Conservation (phyloP, 2,888 invertebrate species). For the Cenopis cana region DNA sequence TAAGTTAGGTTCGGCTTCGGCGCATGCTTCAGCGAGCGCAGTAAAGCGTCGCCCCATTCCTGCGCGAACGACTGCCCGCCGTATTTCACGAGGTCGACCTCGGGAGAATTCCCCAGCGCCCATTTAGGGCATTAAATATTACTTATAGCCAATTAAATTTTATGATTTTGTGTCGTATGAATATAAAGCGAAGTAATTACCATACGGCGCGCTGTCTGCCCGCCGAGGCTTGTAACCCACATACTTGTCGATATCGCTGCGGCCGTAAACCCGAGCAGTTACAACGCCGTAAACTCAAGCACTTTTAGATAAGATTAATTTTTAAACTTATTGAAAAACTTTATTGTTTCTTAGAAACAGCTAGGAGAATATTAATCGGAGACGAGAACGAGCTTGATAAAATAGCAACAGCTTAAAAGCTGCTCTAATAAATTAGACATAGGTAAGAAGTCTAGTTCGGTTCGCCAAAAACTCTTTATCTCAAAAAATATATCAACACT, state of each 20-base stretch:
- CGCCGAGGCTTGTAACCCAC: background rate
- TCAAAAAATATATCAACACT: no score
- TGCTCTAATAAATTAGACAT: no score
- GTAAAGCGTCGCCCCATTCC: background rate
- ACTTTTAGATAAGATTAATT: background rate
- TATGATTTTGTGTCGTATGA: slow-evolving; percentile 30
- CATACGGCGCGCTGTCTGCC: slow-evolving; percentile 4
- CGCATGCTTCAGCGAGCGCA: slow-evolving; percentile 6
- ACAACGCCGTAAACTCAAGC: background rate
- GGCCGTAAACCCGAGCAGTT: background rate
- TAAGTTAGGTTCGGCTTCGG: background rate
- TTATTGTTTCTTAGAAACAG: no score
- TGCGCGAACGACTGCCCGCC: slow-evolving; percentile 6
- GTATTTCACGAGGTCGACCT: slow-evolving; percentile 8
- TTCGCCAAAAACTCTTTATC: no score
- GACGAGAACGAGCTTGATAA: no score
- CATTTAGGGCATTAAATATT: slow-evolving; percentile 31
- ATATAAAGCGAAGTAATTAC: slow-evolving; percentile 7
- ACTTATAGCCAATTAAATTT: slow-evolving; percentile 38
- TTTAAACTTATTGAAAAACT: no score
- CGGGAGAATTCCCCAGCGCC: slow-evolving; percentile 10
- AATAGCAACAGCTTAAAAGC: no score
- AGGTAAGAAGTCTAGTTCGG: no score
- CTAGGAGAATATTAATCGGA: no score
- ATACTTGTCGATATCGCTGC: background rate